Conservation (phyloP, 2,113 vertebrate species). For the Fulica atra region DNA sequence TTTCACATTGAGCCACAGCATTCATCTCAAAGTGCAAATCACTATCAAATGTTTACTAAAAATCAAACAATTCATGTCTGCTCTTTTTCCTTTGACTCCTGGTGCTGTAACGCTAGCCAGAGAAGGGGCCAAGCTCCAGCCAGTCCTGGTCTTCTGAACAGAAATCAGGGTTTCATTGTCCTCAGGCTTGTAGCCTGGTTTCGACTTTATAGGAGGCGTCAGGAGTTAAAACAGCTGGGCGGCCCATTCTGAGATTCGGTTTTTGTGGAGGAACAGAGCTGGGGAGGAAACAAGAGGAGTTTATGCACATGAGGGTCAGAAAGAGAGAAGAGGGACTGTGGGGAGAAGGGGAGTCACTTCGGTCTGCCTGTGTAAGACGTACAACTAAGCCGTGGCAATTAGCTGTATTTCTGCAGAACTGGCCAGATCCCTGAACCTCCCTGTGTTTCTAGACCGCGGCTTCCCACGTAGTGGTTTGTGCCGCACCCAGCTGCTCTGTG, state of each 20-base stretch:
- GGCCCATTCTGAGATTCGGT: neutral
- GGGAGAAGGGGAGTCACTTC: neutral
- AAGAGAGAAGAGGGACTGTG: neutral
- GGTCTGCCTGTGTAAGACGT: neutral
- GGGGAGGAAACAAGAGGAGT: neutral
- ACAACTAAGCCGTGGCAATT: neutral
- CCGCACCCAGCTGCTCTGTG: neutral
- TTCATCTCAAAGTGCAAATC: slow-evolving; percentile 45
- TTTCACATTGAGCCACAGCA: slow-evolving; percentile 3
- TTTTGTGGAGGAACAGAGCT: neutral
- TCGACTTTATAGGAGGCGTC: slow-evolving; percentile 26
- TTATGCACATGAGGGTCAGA: neutral
- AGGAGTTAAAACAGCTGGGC: slow-evolving; percentile 54
- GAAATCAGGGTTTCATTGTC: slow-evolving; percentile 52
- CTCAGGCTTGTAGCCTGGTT: slow-evolving; percentile 39
- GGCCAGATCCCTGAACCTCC: neutral
- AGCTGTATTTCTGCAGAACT: neutral
- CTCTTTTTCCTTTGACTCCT: slow-evolving; percentile 3
- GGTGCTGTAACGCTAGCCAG: slow-evolving; percentile 1
- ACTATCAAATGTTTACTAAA: slow-evolving; percentile 56
- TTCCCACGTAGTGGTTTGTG: neutral
- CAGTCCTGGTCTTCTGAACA: slow-evolving; percentile 36
- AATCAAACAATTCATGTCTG: slow-evolving; percentile 46
- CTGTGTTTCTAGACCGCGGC: neutral
- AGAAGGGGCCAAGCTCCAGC: slow-evolving; percentile 45